Conservation (phyloP, 1,140 invertebrate genomes). For the Pachypeltis micranthus region DNA sequence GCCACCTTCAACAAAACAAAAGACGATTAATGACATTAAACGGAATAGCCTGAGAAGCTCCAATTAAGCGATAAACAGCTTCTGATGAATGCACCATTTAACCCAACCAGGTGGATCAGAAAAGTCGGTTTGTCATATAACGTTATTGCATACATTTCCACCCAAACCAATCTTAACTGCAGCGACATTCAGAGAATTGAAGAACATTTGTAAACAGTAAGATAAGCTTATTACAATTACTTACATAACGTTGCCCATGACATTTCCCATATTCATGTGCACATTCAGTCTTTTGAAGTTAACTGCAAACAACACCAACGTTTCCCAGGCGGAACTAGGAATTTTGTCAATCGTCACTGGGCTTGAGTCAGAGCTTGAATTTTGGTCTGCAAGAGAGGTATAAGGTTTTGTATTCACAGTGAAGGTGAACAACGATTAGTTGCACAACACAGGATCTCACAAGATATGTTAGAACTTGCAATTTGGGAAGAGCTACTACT, state of each 20-base stretch:
- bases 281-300: slow-evolving; percentile 91
- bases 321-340: slow-evolving; percentile 68
- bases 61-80: no score
- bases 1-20: slow-evolving; percentile 50
- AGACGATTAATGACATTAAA: no score
- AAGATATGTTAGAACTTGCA: no score
- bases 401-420: no score
- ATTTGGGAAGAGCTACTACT: no score
- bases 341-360: slow-evolving; percentile 39
- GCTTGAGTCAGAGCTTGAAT: slow-evolving; percentile 34
- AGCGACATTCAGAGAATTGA: no score
- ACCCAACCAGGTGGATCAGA: no score
- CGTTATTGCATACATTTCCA: slow-evolving; percentile 28
- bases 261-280: slow-evolving; percentile 98
- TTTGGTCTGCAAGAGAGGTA: slow-evolving; percentile 20
- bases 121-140: no score
- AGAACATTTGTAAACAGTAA: background rate
- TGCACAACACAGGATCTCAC: no score
- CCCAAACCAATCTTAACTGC: no score
- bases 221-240: slow-evolving; percentile 10
- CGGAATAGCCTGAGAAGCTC: no score
- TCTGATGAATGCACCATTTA: no score
- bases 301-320: slow-evolving; percentile 85
- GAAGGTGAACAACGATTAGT: background rate
- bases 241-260: slow-evolving; percentile 89